Evolutionary conservation across 1,140 invertebrate species (phyloP).

Genomic region (Anoplolepis gracilipes): DNA sequence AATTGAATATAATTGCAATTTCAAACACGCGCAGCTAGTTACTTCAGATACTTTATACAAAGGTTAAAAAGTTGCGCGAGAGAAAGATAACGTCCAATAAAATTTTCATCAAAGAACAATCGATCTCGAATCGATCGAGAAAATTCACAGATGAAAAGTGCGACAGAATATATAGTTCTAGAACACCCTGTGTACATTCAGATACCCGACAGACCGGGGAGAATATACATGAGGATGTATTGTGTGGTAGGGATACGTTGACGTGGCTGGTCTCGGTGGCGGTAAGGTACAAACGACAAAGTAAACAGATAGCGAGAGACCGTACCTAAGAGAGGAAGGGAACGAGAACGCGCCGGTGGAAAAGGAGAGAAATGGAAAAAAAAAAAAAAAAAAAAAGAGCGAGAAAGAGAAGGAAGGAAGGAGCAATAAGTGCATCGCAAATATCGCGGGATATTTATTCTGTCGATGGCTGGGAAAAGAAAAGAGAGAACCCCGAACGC

Average conservation of each 20-base stretch:
- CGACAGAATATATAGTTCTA: background rate
- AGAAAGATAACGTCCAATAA: background rate
- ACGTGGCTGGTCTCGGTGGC: constrained; percentile 55
- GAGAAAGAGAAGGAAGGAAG: background rate
- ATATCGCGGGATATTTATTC: constrained; percentile 71
- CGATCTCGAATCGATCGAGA: background rate
- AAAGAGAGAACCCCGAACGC: constrained; percentile 37
- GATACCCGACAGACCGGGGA: background rate
- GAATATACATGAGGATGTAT: constrained; percentile 41
- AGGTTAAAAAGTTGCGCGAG: background rate
- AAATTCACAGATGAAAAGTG: background rate
- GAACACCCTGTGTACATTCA: background rate
- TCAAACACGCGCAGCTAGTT: background rate
- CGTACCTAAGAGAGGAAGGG: constrained; percentile 9
- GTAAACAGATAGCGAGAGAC: constrained; percentile 35
- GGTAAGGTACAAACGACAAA: constrained; percentile 53
- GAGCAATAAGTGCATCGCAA: constrained; percentile 71
- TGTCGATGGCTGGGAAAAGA: constrained; percentile 55
- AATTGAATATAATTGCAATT: background rate
- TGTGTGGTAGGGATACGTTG: constrained; percentile 16
- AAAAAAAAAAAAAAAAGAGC: background rate
- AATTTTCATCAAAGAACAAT: constrained; percentile 1
- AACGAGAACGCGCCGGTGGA: constrained; percentile 20
- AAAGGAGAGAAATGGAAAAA: constrained; percentile 6
- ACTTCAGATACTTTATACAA: background rate